Conservation (phyloP, 2,797 vertebrate species). For the Platalea minor region DNA sequence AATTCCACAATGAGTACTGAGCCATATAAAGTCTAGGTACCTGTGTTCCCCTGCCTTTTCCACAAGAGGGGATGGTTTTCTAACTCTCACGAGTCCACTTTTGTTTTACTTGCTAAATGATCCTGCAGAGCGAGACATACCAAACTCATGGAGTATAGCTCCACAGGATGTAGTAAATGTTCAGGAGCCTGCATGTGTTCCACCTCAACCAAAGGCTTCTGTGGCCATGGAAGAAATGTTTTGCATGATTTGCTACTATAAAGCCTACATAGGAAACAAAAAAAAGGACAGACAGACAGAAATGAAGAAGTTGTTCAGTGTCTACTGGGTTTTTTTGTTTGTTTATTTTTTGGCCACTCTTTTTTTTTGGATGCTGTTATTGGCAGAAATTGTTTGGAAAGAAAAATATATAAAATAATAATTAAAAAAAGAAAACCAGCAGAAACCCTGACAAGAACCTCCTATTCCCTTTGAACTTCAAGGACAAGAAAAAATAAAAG, state of each 20-base stretch:
- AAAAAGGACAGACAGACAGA: neutral
- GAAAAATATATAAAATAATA: neutral
- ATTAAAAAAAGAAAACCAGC: neutral
- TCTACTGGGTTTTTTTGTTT: neutral
- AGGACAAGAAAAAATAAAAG: neutral
- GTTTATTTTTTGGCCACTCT: neutral
- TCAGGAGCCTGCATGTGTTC: neutral
- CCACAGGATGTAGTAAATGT: conserved; percentile 3
- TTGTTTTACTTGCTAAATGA: conserved; percentile 15
- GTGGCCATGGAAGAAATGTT: neutral
- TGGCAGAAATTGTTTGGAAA: neutral
- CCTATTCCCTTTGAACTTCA: neutral
- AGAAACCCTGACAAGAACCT: neutral
- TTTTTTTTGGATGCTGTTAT: neutral
- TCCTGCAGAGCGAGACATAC: neutral
- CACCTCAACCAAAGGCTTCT: neutral
- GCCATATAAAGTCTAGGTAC: neutral
- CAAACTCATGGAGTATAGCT: neutral
- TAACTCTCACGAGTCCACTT: neutral
- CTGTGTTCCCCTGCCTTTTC: neutral
- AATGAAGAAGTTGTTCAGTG: neutral
- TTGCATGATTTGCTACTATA: neutral
- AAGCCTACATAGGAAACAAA: neutral
- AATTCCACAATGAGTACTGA: neutral
- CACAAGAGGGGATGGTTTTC: neutral